phyloP scores from a whole-genome alignment of 2,888 invertebrate species.

The Zygothrica quintamaculata region DNA sequence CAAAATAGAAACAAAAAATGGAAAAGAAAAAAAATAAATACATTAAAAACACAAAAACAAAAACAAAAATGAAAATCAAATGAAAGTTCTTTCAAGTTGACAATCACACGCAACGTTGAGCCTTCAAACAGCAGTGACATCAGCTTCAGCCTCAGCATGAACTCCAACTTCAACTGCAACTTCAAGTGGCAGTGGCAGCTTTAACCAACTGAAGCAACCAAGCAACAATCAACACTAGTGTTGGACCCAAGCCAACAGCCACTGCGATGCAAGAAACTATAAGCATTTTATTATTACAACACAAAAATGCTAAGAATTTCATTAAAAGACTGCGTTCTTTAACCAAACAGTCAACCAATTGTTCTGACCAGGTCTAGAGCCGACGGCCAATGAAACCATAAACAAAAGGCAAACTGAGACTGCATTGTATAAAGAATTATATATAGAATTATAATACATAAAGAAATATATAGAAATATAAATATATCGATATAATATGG shows the following conservation, averaged over 20 bases:
- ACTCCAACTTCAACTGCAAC: conserved; percentile 4
- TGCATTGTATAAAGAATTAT: no score
- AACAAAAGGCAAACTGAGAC: not conserved
- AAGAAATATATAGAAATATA: no score
- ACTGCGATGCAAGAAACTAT: conserved; percentile 27
- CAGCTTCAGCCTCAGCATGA: no score
- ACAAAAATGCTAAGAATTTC: conserved; percentile 74
- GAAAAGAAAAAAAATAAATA: not conserved
- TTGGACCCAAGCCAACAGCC: not conserved
- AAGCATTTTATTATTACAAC: conserved; percentile 74
- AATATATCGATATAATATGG: no score
- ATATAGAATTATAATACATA: no score
- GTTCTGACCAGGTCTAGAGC: not conserved
- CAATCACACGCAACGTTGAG: conserved; percentile 57
- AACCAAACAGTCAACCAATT: conserved; percentile 34
- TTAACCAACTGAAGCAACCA: conserved; percentile 25
- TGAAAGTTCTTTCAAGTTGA: conserved; percentile 44
- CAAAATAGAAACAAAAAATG: not conserved
- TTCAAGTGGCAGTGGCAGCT: no score
- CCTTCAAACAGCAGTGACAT: conserved; percentile 13
- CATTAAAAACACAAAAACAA: conserved; percentile 18
- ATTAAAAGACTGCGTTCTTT: conserved; percentile 60
- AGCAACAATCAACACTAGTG: conserved; percentile 26
- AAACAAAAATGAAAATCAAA: conserved; percentile 4
- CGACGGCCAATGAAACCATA: conserved; percentile 4